Evolutionary conservation across 2,113 vertebrate genomes (phyloP).

Genomic region (Dendrocopos noguchii): DNA sequence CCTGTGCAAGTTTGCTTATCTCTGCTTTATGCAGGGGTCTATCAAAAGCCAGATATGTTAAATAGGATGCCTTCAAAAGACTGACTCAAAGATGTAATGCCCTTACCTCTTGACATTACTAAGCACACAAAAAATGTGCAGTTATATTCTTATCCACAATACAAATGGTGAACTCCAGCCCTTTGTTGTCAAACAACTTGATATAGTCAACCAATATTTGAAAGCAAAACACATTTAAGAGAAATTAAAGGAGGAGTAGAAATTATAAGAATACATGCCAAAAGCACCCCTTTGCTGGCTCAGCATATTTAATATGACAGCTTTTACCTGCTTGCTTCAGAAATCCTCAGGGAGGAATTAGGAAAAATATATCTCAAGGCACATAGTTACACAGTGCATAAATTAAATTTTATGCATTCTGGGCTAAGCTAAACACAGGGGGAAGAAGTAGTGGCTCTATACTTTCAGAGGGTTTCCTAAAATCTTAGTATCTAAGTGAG

Average conservation of each 20-base stretch:
- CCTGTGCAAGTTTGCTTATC: background rate
- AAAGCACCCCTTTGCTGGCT: background rate
- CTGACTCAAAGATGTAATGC: background rate
- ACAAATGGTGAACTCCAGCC: background rate
- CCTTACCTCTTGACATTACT: background rate
- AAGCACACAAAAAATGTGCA: background rate
- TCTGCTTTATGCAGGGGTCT: background rate
- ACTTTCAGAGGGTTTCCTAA: background rate
- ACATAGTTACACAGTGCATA: background rate
- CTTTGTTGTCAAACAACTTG: background rate
- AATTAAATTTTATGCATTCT: background rate
- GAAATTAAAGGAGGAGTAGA: background rate
- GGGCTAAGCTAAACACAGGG: background rate
- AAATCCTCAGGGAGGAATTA: background rate
- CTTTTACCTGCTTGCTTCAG: background rate
- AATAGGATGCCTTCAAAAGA: background rate
- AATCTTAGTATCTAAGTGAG: background rate
- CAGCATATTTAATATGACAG: background rate
- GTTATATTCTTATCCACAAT: background rate
- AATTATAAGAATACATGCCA: background rate
- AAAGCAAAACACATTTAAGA: background rate
- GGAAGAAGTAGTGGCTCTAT: background rate
- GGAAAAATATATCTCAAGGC: background rate
- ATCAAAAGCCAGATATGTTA: background rate
- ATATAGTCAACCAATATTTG: background rate